Percentiles rank a stretch among this genome's conserved stretches.
These are phyloP conservation scores for Distichodus sexfasciatus DNA, from an alignment of 2,797 vertebrate species.

Conservation along the genomic window DNA sequence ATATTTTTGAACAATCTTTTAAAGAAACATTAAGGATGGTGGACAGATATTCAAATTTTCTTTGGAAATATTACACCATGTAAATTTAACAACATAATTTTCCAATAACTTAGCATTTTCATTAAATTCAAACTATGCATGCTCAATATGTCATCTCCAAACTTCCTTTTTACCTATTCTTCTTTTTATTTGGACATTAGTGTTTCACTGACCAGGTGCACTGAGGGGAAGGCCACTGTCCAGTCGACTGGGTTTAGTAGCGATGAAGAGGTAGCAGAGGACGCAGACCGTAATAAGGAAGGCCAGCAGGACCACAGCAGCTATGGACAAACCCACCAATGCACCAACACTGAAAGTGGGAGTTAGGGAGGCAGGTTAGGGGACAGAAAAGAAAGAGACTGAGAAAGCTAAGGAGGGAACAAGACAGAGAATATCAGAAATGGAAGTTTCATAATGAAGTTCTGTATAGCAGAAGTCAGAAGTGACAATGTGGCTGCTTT, in stretches of 20 bases:
- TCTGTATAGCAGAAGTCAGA: no score
- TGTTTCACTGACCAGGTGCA: constrained; percentile 68
- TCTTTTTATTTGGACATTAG: not conserved
- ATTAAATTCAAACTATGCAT: no score
- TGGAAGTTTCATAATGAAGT: not conserved
- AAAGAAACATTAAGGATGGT: no score
- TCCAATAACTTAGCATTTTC: no score
- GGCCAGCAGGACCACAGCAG: constrained; percentile 86
- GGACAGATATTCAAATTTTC: no score
- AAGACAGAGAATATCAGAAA: not conserved
- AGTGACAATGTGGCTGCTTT: no score
- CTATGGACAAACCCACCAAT: constrained; percentile 86
- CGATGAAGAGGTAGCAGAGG: constrained; percentile 92
- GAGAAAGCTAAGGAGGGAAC: not conserved
- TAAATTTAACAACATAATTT: no score
- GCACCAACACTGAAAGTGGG: constrained; percentile 78
- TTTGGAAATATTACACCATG: no score
- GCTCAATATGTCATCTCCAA: no score
- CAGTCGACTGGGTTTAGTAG: constrained; percentile 85
- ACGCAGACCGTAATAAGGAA: constrained; percentile 90
- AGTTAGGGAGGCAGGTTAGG: not conserved
- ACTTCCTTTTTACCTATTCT: not conserved
- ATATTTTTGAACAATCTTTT: no score
- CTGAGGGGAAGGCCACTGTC: constrained; percentile 84
- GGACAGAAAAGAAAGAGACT: not conserved